A percentile compares a stretch with the other conserved stretches of the same genome.
These are phyloP conservation scores for Hiodon alosoides DNA, from an alignment of 2,113 vertebrate species.

Conservation along the genomic window DNA sequence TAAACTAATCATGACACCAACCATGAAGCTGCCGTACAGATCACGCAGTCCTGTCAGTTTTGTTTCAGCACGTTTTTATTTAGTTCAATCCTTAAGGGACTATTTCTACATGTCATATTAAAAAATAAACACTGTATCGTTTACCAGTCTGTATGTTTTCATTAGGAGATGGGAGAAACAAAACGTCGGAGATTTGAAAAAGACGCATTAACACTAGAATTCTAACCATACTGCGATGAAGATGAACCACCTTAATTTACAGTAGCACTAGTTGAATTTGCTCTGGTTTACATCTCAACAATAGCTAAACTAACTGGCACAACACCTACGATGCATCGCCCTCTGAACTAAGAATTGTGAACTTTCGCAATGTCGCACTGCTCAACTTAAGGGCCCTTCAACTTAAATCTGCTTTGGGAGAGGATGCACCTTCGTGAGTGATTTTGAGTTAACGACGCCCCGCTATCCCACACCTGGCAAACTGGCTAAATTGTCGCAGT, in stretches of 20 bases:
- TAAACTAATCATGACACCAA: background rate
- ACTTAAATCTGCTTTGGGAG: background rate
- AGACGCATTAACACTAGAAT: background rate
- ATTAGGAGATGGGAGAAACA: background rate
- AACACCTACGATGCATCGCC: background rate
- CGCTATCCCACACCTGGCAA: background rate
- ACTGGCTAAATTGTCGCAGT: too few relatives aligned
- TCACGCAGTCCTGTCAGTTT: background rate
- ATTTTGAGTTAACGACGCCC: background rate
- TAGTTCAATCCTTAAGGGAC: background rate
- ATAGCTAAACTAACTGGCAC: background rate
- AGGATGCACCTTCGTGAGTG: background rate
- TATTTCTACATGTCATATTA: background rate
- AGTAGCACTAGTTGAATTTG: slow-evolving; percentile 32
- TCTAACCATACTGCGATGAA: slow-evolving; percentile 6
- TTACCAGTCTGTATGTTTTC: background rate
- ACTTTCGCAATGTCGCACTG: too few relatives aligned
- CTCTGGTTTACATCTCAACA: slow-evolving; percentile 29
- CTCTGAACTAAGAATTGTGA: too few relatives aligned
- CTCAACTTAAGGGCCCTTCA: too few relatives aligned
- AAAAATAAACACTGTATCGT: background rate
- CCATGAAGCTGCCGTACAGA: background rate
- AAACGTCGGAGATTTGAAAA: background rate
- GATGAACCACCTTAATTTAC: slow-evolving; percentile 46
- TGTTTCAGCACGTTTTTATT: background rate